A percentile compares a stretch with the other conserved stretches of the same genome.
Evolutionary conservation across 2,113 vertebrate genomes (phyloP).

Genomic region (Oostethus manadensis): DNA sequence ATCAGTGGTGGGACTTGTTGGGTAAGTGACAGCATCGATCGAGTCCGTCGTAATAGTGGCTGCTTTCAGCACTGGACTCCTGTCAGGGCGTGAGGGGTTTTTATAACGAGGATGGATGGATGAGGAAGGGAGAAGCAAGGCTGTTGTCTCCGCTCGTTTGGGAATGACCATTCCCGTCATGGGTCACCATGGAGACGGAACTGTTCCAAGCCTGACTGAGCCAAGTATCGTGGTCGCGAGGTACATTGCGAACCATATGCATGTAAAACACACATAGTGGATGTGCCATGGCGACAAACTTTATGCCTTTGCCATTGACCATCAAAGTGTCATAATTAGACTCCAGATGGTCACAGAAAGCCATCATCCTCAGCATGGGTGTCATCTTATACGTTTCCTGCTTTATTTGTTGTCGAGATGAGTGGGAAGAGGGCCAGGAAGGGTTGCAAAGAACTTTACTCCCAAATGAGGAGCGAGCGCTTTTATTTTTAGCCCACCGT

Average conservation of each 20-base stretch:
- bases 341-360: conserved; percentile 50
- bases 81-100: conserved; percentile 33
- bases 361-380: conserved; percentile 34
- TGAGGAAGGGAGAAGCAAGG: conserved; percentile 41
- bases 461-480: conserved; percentile 48
- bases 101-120: conserved; percentile 66
- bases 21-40: conserved; percentile 68
- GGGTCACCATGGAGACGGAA: conserved; percentile 52
- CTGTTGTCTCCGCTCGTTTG: conserved; percentile 52
- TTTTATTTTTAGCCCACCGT: conserved; percentile 54
- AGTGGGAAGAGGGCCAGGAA: conserved; percentile 43
- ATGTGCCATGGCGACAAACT: no score
- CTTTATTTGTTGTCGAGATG: conserved; percentile 48
- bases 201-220: conserved; percentile 30
- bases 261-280: no score
- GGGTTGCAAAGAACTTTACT: conserved; percentile 37
- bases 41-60: conserved; percentile 67
- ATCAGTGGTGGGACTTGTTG: conserved; percentile 57
- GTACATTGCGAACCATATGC: no score
- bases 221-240: conserved; percentile 39
- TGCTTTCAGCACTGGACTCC: conserved; percentile 41
- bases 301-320: no score
- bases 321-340: no score
- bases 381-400: conserved; percentile 41
- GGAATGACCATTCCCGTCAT: conserved; percentile 49